Base-by-base conservation (phyloP, 2,113 vertebrate genomes). In the Xenopus laevis region DNA sequence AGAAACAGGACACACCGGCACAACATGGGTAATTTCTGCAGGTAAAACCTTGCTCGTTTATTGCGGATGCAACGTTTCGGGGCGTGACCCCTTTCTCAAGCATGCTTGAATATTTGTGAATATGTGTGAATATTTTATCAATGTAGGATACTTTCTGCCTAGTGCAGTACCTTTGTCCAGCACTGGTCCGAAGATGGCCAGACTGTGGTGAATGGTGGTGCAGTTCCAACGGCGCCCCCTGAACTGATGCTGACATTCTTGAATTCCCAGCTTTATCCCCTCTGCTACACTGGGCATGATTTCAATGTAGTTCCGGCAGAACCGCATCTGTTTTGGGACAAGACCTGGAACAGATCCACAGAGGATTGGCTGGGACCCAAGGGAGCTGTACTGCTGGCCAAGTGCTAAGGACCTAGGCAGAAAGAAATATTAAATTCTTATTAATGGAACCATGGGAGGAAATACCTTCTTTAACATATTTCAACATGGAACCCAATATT, bases 1-100 rank as follows among this genome's bases (percentile, higher is more conserved):
- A 2, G n/a, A n/a, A n/a, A n/a, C n/a, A n/a, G 97, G 96, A 81
- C 98, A n/a, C 97, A 0, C 97, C 98, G 86, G 96, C 95, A 0
- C n/a, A n/a, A n/a, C n/a, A n/a, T n/a, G n/a, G n/a, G n/a, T n/a
- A n/a, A n/a, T n/a, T n/a, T n/a, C n/a, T n/a, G n/a, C n/a, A n/a
- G n/a, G n/a, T n/a, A n/a, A n/a, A n/a, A n/a, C n/a, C n/a, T n/a
- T n/a, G n/a, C n/a, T n/a, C n/a, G n/a, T n/a, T n/a, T n/a, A n/a
- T n/a, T n/a, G n/a, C n/a, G n/a, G n/a, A n/a, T n/a, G n/a, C n/a
- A n/a, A n/a, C n/a, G n/a, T n/a, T n/a, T n/a, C n/a, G n/a, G n/a
- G n/a, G n/a, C n/a, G n/a, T n/a, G n/a, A n/a, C n/a, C n/a, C n/a
- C n/a, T n/a, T n/a, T n/a, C n/a, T n/a, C n/a, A n/a, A n/a, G n/a